These are phyloP conservation scores for Holothuria leucospilota DNA, from an alignment of 53 echinoderm and acorn worm genomes.

Conservation along the genomic window DNA sequence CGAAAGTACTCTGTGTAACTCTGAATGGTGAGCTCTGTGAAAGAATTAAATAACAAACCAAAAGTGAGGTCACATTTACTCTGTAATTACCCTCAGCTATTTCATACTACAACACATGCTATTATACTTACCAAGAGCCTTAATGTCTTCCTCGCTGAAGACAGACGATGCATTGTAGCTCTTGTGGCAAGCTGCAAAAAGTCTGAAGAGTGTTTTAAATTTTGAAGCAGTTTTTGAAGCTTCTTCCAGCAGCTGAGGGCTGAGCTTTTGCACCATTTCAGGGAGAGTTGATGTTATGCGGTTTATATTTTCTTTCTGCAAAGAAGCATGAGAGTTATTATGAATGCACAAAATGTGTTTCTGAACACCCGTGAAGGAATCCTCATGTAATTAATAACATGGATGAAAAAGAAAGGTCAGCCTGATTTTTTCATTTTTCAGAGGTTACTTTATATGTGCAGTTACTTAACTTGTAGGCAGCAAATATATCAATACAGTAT, in stretches of 20 bases:
- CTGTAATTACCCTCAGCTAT: no score
- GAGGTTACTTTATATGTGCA: no score
- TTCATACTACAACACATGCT: background rate
- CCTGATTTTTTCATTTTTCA: no score
- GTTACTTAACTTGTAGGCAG: no score
- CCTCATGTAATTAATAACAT: no score
- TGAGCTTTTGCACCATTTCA: background rate
- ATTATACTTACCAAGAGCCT: constrained; percentile 27
- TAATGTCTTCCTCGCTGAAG: constrained; percentile 6
- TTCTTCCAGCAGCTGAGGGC: background rate
- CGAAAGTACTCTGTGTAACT: constrained; percentile 38
- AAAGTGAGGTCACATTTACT: no score
- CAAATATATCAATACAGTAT: no score
- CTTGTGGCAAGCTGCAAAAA: constrained; percentile 59
- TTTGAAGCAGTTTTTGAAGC: background rate
- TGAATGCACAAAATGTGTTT: no score
- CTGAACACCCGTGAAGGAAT: no score
- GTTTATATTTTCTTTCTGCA: constrained; percentile 5
- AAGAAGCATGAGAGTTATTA: background rate
- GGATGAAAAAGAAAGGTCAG: no score
- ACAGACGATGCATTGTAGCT: background rate
- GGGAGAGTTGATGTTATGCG: background rate
- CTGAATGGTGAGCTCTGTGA: background rate
- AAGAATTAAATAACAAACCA: background rate
- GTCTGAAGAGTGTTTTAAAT: constrained; percentile 25